phyloP scores from a whole-genome alignment of 2,888 invertebrate species.

The Gerosis bhagava region DNA sequence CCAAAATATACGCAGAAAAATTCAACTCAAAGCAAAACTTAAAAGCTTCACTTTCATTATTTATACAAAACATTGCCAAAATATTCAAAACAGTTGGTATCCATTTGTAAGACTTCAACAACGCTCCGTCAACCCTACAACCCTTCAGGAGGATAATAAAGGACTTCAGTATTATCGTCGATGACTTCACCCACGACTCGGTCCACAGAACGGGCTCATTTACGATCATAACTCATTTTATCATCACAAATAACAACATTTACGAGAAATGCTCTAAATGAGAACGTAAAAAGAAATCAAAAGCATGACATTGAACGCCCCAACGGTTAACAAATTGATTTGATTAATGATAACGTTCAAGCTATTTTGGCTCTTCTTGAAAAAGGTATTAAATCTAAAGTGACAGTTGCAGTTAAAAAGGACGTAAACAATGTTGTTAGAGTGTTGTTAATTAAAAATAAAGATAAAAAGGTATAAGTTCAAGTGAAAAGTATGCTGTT shows the following conservation, averaged over 20 bases:
- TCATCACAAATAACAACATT: slow-evolving; percentile 39
- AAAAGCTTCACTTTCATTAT: too few species aligned
- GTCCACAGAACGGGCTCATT: slow-evolving; percentile 49
- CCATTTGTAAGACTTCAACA: too few species aligned
- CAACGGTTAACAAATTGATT: slow-evolving; percentile 25
- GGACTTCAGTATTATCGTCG: slow-evolving; percentile 50
- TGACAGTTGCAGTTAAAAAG: background rate
- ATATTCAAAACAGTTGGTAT: too few species aligned
- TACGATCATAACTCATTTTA: slow-evolving; percentile 48
- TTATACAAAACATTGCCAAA: too few species aligned
- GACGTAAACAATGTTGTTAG: slow-evolving; percentile 14
- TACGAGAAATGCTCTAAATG: slow-evolving; percentile 28
- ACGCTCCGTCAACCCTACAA: slow-evolving; percentile 24
- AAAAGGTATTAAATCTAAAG: slow-evolving; percentile 8
- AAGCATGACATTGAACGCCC: too few species aligned
- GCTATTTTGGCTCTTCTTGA: slow-evolving; percentile 10
- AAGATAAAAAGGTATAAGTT: slow-evolving; percentile 26
- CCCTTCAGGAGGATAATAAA: slow-evolving; percentile 12
- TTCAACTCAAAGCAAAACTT: too few species aligned
- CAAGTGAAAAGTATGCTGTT: slow-evolving; percentile 39
- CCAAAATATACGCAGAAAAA: too few species aligned
- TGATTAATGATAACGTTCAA: slow-evolving; percentile 6
- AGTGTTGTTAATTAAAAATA: slow-evolving; percentile 16
- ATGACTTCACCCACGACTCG: slow-evolving; percentile 61
- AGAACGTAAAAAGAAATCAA: slow-evolving; percentile 17